Percentiles rank a stretch among this genome's conserved stretches.
Evolutionary conservation across 2,888 invertebrate genomes (phyloP).

Genomic region (Antheraea yamamai): DNA sequence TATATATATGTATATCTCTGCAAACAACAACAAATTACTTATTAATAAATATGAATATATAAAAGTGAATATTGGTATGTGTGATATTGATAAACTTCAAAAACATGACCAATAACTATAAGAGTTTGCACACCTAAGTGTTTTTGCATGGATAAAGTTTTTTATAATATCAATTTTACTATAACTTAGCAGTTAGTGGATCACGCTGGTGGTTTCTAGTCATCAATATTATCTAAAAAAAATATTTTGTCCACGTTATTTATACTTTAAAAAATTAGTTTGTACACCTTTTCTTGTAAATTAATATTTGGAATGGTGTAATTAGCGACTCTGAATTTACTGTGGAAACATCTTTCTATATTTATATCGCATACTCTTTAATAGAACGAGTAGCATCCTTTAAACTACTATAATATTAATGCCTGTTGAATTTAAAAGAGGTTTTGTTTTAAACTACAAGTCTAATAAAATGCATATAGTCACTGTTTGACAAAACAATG

Average conservation of each 20-base stretch:
- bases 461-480: slow-evolving; percentile 1
- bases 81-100: no score
- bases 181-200: no score
- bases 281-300: not conserved
- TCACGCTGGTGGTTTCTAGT: not conserved
- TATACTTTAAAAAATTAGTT: not conserved
- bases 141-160: no score
- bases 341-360: not conserved
- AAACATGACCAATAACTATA: no score
- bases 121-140: no score
- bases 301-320: not conserved
- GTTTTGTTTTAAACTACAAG: not conserved
- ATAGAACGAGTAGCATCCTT: not conserved
- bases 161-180: no score
- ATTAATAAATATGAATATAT: not conserved
- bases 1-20: not conserved
- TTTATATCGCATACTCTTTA: not conserved
- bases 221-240: not conserved
- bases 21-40: not conserved
- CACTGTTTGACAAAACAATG: not conserved
- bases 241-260: no score
- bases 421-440: not conserved
- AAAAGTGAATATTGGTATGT: no score
- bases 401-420: not conserved
- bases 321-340: not conserved